Percentiles rank a stretch among this genome's conserved stretches.
Conservation (phyloP, 2,888 invertebrate genomes). For the Eilema depressum region DNA sequence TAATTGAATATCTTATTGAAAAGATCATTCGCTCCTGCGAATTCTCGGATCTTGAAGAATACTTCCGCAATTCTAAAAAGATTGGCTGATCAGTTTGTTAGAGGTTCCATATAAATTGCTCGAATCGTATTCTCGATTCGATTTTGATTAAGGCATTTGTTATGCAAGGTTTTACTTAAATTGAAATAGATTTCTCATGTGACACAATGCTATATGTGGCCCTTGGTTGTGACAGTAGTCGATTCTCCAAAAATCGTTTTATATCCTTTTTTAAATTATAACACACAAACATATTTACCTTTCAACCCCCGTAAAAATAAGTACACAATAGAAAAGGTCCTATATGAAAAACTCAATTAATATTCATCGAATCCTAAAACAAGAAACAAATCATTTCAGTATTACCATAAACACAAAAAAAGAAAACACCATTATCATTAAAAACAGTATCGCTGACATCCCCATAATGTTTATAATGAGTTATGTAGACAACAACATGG, state of each 20-base stretch:
- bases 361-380: conserved; percentile 39
- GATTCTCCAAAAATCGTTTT: not conserved
- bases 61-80: conserved; percentile 13
- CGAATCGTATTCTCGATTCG: conserved; percentile 43
- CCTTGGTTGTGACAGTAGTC: not conserved
- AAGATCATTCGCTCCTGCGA: not conserved
- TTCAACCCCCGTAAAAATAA: not conserved
- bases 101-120: conserved; percentile 44
- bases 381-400: conserved; percentile 46
- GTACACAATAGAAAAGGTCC: conserved; percentile 24
- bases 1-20: not conserved
- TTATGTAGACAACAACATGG: conserved; percentile 59
- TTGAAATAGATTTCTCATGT: conserved; percentile 51
- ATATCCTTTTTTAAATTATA: not conserved
- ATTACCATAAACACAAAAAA: conserved; percentile 50
- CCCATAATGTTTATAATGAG: conserved; percentile 57
- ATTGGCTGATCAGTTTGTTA: conserved; percentile 17
- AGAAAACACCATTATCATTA: conserved; percentile 52
- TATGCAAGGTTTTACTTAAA: conserved; percentile 46
- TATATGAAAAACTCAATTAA: conserved; percentile 29
- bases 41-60: not conserved
- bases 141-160: conserved; percentile 36
- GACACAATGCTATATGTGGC: conserved; percentile 32
- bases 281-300: not conserved
- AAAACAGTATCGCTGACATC: conserved; percentile 57